Conservation (phyloP, 2,797 vertebrate species). For the Pelochelys cantorii region DNA sequence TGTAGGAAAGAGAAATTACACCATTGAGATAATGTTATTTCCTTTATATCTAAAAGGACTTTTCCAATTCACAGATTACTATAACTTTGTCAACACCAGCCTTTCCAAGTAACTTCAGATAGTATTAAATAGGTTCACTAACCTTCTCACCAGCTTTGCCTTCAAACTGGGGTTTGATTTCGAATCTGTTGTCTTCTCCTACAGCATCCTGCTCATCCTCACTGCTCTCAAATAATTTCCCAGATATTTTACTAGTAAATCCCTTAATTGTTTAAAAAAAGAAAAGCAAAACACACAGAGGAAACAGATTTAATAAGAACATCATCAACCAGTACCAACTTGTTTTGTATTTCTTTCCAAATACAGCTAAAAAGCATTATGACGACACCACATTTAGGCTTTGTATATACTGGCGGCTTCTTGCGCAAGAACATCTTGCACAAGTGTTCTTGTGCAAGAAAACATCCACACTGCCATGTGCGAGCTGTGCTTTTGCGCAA, state of each 20-base stretch:
- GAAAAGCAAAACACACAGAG: neutral
- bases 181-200: slow-evolving; percentile 84
- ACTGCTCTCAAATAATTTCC: slow-evolving; percentile 88
- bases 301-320: fast-evolving
- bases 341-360: neutral
- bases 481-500: no score
- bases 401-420: no score
- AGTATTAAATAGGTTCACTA: slow-evolving; percentile 58
- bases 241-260: slow-evolving; percentile 39
- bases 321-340: neutral
- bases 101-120: neutral
- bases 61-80: fast-evolving
- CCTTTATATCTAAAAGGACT: neutral
- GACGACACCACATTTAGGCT: neutral
- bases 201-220: slow-evolving; percentile 84
- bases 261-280: slow-evolving; percentile 44
- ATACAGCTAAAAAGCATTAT: neutral
- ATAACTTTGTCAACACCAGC: neutral
- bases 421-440: no score
- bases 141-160: slow-evolving; percentile 94
- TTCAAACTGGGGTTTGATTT: slow-evolving; percentile 94
- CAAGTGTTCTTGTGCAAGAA: no score
- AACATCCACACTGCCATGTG: no score
- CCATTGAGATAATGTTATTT: neutral
- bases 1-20: neutral